phyloP scores from a whole-genome alignment of 2,888 invertebrate genomes.

The Aethes cnicana region DNA sequence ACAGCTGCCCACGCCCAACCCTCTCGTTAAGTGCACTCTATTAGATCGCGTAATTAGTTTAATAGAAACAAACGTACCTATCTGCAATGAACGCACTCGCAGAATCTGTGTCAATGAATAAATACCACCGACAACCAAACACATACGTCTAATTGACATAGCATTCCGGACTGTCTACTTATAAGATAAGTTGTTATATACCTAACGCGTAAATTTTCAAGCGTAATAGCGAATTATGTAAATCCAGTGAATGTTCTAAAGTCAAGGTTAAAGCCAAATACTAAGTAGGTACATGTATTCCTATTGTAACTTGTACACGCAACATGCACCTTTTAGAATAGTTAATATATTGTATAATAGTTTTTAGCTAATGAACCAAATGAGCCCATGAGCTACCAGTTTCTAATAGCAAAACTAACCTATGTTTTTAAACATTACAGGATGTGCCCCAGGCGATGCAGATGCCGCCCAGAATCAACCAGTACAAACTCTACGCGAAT shows the following conservation, averaged over 20 bases:
- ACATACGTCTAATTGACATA: background rate
- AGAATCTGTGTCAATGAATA: conserved; percentile 30
- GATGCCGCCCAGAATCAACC: conserved; percentile 40
- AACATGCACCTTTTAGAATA: conserved; percentile 56
- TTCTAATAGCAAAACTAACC: conserved; percentile 10
- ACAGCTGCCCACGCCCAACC: conserved; percentile 13
- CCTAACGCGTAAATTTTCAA: background rate
- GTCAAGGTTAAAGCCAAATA: conserved; percentile 60
- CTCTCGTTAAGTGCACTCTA: conserved; percentile 15
- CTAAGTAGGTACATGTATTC: conserved; percentile 37
- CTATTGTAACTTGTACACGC: conserved; percentile 8
- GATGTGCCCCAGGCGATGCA: conserved; percentile 53
- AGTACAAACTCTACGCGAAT: conserved; percentile 53
- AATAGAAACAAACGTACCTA: conserved; percentile 29
- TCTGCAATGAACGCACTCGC: conserved; percentile 11
- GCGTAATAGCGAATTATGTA: conserved; percentile 34
- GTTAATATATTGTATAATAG: no score
- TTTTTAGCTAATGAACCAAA: no score
- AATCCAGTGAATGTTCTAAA: conserved; percentile 41
- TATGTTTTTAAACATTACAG: conserved; percentile 52
- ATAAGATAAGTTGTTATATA: background rate
- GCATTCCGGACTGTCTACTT: no score
- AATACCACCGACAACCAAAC: conserved; percentile 8
- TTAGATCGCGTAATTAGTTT: conserved; percentile 22
- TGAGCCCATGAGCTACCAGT: conserved; percentile 19